Base-by-base conservation (phyloP, 2,113 vertebrate genomes). In the Misgurnus anguillicaudatus region DNA sequence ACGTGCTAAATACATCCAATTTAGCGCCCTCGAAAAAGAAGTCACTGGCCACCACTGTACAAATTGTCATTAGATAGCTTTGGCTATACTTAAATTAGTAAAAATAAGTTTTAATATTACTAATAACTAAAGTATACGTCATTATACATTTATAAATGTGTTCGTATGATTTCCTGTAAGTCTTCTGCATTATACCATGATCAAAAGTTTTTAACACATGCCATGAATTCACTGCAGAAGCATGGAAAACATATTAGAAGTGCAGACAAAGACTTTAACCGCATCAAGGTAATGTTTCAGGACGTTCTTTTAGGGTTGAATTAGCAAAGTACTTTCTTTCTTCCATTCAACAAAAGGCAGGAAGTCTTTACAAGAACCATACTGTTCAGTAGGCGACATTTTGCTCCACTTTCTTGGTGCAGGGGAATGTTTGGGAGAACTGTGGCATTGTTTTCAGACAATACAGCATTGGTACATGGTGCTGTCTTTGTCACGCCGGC, bases 401-500 rank as follows among this genome's bases (percentile, higher is more conserved):
- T 55, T 81, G 61, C 75, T 80, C 64, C 78, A 77, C 61, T 80
- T 73, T 36, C 61, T 61, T 45, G 2, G 55, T n/a, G 16, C 79
- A 70, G 61, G 36, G 63, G 74, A 47, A 62, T 57, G 75, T 72
- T 82, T 82, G 38, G 51, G n/a, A 81, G 75, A 83, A 69, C 76
- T 36, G 67, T 21, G 41, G 61, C 68, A 83, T 84, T 84, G 66
- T 82, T 65, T 74, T 72, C 57, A 55, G 10, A 87, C 80, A 84
- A 79, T 84, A 70, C 60, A 55, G 60, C 39, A 62, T 7, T 47
- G 57, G 47, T 21, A 41, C 80, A 63, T 76, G 53, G 66, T 51
- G 55, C 66, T 65, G 67, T 68, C 78, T 67, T 55, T 76, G 77
- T 71, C 71, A 75, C 38, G 68, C 71, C 47, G 68, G 31, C 70